Conservation (phyloP, 2,113 vertebrate genomes). For the Pheucticus melanocephalus region DNA sequence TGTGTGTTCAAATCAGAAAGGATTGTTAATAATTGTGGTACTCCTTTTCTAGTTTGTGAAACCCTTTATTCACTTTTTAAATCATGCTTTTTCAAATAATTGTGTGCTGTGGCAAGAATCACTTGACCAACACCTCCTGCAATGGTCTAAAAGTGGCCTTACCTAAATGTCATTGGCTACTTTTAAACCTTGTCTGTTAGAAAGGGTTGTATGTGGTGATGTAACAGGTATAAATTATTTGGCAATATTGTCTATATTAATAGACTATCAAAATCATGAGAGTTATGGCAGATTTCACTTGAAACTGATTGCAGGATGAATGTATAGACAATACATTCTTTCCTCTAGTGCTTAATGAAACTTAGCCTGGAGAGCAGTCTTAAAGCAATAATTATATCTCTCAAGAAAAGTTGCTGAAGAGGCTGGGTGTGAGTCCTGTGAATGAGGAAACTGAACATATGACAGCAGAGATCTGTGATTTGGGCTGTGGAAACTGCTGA, state of each 20-base stretch:
- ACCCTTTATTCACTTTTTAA: background rate
- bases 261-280: background rate
- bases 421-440: background rate
- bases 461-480: background rate
- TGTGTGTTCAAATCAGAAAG: background rate
- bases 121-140: background rate
- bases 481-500: background rate
- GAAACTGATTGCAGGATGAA: background rate
- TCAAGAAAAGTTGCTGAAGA: slow-evolving; percentile 35
- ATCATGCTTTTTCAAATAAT: background rate
- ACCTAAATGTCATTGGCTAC: background rate
- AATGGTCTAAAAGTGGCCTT: background rate
- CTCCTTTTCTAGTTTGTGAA: background rate
- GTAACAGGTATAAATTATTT: background rate
- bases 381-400: slow-evolving; percentile 18
- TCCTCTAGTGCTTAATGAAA: slow-evolving; percentile 46
- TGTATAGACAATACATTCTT: slow-evolving; percentile 17
- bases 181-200: background rate
- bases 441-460: background rate
- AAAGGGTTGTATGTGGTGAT: background rate
- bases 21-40: background rate
- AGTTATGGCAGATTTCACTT: background rate
- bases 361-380: slow-evolving; percentile 19
- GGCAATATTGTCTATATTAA: background rate
- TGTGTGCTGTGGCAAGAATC: background rate